Percentiles rank a stretch among this genome's conserved stretches.
Conservation (phyloP, 2,888 invertebrate species). For the Terebella lapidaria region DNA sequence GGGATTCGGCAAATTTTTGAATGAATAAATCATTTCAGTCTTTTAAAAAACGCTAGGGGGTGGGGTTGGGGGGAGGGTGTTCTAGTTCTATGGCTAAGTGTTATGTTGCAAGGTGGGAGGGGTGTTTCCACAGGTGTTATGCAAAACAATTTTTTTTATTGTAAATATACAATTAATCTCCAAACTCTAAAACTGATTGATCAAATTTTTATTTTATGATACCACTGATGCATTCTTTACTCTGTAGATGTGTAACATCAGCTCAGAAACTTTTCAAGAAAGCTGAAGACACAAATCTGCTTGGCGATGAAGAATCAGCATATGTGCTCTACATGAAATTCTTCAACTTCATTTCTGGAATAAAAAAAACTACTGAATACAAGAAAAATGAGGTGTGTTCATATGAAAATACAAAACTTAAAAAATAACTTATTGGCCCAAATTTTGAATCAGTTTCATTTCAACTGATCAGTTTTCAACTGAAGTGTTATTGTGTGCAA, state of each 20-base stretch:
- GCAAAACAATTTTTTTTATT: too few relatives aligned
- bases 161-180: too few relatives aligned
- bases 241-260: conserved; percentile 36
- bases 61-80: too few relatives aligned
- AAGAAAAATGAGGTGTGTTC: conserved; percentile 47
- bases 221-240: too few relatives aligned
- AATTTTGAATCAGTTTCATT: not conserved
- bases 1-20: too few relatives aligned
- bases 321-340: conserved; percentile 51
- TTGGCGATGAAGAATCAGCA: conserved; percentile 47
- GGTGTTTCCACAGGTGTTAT: too few relatives aligned
- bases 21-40: too few relatives aligned
- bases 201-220: too few relatives aligned
- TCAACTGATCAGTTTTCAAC: not conserved
- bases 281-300: conserved; percentile 32
- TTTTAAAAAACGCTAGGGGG: too few relatives aligned
- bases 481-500: not conserved
- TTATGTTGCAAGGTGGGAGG: too few relatives aligned
- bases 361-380: conserved; percentile 44
- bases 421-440: not conserved
- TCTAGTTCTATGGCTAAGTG: too few relatives aligned
- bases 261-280: conserved; percentile 42
- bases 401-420: not conserved
- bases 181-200: too few relatives aligned
- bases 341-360: conserved; percentile 41